A percentile compares a stretch with the other conserved stretches of the same genome.
phyloP scores from a whole-genome alignment of 2,888 invertebrate genomes.

The Lepidonotus clava region DNA sequence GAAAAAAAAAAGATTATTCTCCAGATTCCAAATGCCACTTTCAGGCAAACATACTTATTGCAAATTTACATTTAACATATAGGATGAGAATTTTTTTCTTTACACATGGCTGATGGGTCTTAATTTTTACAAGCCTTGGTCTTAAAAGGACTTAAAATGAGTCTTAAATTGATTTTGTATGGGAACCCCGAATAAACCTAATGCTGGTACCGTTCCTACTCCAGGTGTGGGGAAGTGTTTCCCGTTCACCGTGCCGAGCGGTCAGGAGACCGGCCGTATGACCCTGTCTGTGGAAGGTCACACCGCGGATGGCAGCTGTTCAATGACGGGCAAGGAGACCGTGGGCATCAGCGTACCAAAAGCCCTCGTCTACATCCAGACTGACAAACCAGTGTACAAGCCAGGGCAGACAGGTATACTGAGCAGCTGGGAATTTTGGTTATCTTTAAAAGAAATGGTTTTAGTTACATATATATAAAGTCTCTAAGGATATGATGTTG shows the following conservation, averaged over 20 bases:
- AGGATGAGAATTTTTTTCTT: too few species aligned
- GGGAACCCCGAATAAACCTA: too few species aligned
- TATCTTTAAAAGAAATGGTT: not conserved
- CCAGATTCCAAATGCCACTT: too few species aligned
- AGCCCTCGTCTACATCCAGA: slow-evolving; percentile 60
- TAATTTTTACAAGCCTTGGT: too few species aligned
- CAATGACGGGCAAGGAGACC: not conserved
- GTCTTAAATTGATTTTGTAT: too few species aligned
- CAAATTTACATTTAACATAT: too few species aligned
- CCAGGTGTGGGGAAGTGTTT: slow-evolving; percentile 22
- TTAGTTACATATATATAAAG: not conserved
- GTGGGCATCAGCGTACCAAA: not conserved
- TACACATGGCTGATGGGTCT: too few species aligned
- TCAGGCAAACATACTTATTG: too few species aligned
- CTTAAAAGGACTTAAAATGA: too few species aligned
- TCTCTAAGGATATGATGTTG: too few species aligned
- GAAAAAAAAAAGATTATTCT: too few species aligned
- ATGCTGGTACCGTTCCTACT: too few species aligned
- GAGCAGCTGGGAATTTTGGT: not conserved
- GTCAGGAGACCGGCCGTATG: not conserved
- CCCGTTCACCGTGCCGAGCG: not conserved
- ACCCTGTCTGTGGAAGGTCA: not conserved
- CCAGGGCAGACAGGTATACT: slow-evolving; percentile 60
- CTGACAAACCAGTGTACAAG: slow-evolving; percentile 63
- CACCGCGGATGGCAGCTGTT: not conserved